Evolutionary conservation across 2,113 vertebrate genomes (phyloP), one percentile per base, ranked within the genome.

Genomic region (Plectropomus leopardus): DNA sequence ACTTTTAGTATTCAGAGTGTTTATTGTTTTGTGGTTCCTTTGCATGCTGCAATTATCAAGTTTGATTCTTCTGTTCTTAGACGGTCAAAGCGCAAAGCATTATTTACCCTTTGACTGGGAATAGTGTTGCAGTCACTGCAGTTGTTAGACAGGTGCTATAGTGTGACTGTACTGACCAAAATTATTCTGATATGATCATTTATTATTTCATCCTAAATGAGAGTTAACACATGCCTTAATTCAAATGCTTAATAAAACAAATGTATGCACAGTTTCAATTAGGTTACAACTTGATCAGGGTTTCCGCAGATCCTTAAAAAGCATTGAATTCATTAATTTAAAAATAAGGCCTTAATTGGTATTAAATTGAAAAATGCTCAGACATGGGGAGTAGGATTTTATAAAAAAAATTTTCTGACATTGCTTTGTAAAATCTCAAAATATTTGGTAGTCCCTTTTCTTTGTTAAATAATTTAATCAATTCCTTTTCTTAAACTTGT

Each of bases 1-100:
- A 74, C 73, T 65, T 72, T 72, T 9, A 36, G 45, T 23, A 53
- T 90, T 88, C 36, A 73, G n/a, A 60, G 36, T 36, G 68, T 78
- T 77, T 40, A 40, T 66, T 55, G 70, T 60, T 78, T 24, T 0
- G 19, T n/a, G 69, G 23, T 72, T 74, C 14, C 5, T 81, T 36
- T 78, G 48, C 67, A 13, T 28, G 42, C 58, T 44, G 45, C 7
- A 53, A 76, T 63, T 1, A 48, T 55, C 14, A 24, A 30, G 42
- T 3, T 54, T 55, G 4, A 47, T 45, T 30, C 16, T 47, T 30
- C 19, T 17, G 45, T 53, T 83, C n/a, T 23, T 19, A 28, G 23
- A 42, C 4, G 4, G 53, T 23, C 42, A 26, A 69, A 74, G 42
- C 74, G 24, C 24, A 34, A 28, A 36, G 34, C 28, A 54, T 57